phyloP scores from a whole-genome alignment of 2,888 invertebrate genomes.

The Ormyrus thymus region DNA sequence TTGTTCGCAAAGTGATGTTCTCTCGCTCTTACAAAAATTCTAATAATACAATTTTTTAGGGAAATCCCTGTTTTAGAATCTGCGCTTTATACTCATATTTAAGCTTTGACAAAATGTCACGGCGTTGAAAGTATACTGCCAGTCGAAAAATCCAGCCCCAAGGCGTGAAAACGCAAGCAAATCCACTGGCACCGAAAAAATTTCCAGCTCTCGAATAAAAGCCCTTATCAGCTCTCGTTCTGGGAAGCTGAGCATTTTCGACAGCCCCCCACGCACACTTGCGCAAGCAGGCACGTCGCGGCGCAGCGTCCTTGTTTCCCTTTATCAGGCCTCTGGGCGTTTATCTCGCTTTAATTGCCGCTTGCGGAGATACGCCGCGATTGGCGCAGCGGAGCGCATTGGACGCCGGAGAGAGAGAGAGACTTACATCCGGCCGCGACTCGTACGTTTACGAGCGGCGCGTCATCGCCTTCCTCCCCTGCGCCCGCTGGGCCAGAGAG shows the following conservation, averaged over 20 bases:
- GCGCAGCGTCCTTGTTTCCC: conserved; percentile 43
- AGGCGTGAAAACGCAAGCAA: not conserved
- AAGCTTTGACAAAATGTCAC: not conserved
- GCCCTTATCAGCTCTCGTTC: conserved; percentile 38
- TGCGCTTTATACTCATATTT: not conserved
- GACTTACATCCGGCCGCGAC: conserved; percentile 39
- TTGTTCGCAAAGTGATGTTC: too few relatives aligned
- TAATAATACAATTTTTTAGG: not conserved
- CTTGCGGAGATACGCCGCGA: conserved; percentile 42
- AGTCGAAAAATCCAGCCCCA: too few relatives aligned
- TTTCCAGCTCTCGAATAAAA: conserved; percentile 25
- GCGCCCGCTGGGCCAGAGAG: not conserved
- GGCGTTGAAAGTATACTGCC: too few relatives aligned
- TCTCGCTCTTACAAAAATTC: too few relatives aligned
- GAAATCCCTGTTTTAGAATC: not conserved
- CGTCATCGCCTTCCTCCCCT: not conserved
- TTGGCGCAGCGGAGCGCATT: conserved; percentile 5
- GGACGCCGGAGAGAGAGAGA: conserved; percentile 5
- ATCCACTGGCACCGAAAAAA: not conserved
- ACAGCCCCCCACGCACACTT: conserved; percentile 5
- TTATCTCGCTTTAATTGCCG: conserved; percentile 59
- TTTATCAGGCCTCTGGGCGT: conserved; percentile 21
- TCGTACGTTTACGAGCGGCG: conserved; percentile 11
- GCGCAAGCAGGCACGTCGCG: conserved; percentile 24
- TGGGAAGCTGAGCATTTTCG: conserved; percentile 5